These are phyloP conservation scores for Pampusana beccarii DNA, from an alignment of 2,113 vertebrate species.

Conservation along the genomic window DNA sequence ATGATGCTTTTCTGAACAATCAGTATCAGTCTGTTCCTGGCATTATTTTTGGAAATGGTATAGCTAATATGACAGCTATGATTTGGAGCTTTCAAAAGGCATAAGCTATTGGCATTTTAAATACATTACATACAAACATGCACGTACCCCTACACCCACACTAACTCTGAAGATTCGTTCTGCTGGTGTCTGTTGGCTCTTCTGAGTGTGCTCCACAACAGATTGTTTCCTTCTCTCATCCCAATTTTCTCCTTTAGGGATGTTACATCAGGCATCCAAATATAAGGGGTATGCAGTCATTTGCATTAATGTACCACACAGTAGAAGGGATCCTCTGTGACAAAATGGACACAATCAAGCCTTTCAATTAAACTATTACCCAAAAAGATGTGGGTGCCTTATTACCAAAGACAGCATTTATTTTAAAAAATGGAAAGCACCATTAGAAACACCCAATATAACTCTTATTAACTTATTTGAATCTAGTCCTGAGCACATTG, in stretches of 20 bases:
- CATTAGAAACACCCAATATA: conserved; percentile 69
- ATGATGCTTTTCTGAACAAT: conserved; percentile 33
- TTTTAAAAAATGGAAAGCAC: neutral
- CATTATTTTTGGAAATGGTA: conserved; percentile 59
- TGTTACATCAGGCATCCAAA: conserved; percentile 18
- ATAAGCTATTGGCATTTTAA: conserved; percentile 61
- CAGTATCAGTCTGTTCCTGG: conserved; percentile 42
- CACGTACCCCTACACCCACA: conserved; percentile 59
- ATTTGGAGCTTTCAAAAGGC: conserved; percentile 63
- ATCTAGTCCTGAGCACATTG: conserved; percentile 30
- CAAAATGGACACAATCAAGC: conserved; percentile 20
- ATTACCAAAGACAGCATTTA: conserved; percentile 50
- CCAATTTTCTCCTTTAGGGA: neutral
- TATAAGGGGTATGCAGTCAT: neutral
- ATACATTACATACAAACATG: conserved; percentile 43
- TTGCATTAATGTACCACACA: neutral
- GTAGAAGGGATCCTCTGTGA: conserved; percentile 14
- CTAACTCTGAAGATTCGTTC: conserved; percentile 43
- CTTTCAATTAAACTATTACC: conserved; percentile 35
- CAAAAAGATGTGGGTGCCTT: conserved; percentile 31
- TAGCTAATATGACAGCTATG: conserved; percentile 57
- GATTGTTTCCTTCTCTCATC: conserved; percentile 15
- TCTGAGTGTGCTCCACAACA: neutral
- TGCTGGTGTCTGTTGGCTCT: conserved; percentile 41
- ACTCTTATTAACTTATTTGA: conserved; percentile 59